Evolutionary conservation across 2,888 invertebrate genomes (phyloP).

Genomic region (Tenthredo livida): DNA sequence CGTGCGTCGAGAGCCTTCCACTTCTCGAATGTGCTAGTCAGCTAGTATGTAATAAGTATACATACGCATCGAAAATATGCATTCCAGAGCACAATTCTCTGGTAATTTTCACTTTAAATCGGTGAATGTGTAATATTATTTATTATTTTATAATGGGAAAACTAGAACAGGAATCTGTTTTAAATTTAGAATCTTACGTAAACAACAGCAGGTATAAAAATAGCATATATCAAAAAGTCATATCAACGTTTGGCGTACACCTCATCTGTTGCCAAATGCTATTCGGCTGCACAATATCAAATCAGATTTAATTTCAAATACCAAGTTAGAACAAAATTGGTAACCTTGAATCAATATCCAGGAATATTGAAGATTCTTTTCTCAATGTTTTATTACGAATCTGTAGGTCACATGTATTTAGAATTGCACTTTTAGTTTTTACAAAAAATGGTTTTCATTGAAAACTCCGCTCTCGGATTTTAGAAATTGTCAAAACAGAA

Average conservation of each 20-base stretch:
- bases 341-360: background rate
- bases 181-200: background rate
- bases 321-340: background rate
- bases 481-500: too few species aligned
- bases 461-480: too few species aligned
- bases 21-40: background rate
- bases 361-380: too few species aligned
- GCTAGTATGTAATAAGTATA: background rate
- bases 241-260: background rate
- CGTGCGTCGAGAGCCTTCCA: background rate
- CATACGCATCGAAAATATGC: background rate
- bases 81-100: background rate
- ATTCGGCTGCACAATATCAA: background rate
- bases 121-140: background rate
- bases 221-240: background rate
- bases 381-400: too few species aligned
- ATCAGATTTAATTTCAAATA: background rate
- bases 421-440: too few species aligned
- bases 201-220: background rate
- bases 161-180: background rate
- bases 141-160: background rate
- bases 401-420: too few species aligned
- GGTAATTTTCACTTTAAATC: background rate
- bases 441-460: too few species aligned
- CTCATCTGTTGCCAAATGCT: background rate